Percentiles rank a stretch among this genome's conserved stretches.
phyloP scores from a whole-genome alignment of 2,113 vertebrate genomes.

The Benitochromis conjunctus region DNA sequence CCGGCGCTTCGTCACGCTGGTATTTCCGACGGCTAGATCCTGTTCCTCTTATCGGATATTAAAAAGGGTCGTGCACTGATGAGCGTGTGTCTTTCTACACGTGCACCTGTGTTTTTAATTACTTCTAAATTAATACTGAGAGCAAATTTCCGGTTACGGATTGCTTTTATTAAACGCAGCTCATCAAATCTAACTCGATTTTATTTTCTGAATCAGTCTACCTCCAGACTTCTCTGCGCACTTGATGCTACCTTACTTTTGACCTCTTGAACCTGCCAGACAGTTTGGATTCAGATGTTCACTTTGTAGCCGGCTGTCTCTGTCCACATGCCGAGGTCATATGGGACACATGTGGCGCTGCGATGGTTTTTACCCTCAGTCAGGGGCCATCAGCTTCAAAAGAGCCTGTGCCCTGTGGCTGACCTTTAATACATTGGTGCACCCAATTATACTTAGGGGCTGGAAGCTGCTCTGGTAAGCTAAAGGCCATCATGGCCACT shows the following conservation, averaged over 20 bases:
- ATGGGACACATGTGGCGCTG: neutral
- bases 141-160: too few relatives aligned
- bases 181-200: neutral
- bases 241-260: neutral
- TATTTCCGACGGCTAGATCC: constrained; percentile 38
- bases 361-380: constrained; percentile 20
- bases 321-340: constrained; percentile 33
- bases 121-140: neutral
- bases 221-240: neutral
- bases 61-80: neutral
- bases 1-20: constrained; percentile 6
- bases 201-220: neutral
- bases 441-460: constrained; percentile 6
- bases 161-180: neutral
- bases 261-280: neutral
- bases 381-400: constrained; percentile 47
- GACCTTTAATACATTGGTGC: constrained; percentile 11
- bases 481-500: constrained; percentile 9
- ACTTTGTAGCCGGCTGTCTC: neutral
- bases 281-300: constrained; percentile 9
- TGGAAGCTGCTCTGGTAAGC: neutral
- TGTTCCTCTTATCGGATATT: neutral
- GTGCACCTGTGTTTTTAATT: neutral
- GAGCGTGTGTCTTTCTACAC: neutral
- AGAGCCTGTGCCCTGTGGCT: neutral